Conservation (phyloP, 2,113 vertebrate genomes). For the Toxotes chatareus region DNA sequence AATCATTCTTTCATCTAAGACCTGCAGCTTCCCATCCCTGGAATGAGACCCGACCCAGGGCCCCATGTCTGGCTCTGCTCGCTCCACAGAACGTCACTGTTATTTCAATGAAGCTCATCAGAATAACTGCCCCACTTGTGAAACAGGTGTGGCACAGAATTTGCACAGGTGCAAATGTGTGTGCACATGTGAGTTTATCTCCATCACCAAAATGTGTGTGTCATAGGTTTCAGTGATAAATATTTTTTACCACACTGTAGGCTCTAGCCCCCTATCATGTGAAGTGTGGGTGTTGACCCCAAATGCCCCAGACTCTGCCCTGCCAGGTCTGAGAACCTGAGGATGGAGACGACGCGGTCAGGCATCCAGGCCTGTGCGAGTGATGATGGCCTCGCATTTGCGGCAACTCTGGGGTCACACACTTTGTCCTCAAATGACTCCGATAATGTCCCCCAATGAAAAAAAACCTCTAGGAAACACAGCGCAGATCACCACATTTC, state of each 20-base stretch:
- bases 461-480: conserved; percentile 38
- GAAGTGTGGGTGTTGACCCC: conserved; percentile 69
- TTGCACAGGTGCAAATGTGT: conserved; percentile 3
- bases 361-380: conserved; percentile 58
- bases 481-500: background rate
- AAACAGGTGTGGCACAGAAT: background rate
- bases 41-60: conserved; percentile 67
- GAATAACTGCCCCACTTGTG: conserved; percentile 6
- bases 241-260: conserved; percentile 26
- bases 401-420: conserved; percentile 36
- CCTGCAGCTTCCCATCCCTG: conserved; percentile 58
- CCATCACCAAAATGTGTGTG: conserved; percentile 26
- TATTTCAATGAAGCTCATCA: conserved; percentile 30
- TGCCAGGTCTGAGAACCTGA: conserved; percentile 74
- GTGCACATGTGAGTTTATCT: conserved; percentile 13
- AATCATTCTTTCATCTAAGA: conserved; percentile 58
- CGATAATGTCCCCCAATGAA: conserved; percentile 22
- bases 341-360: conserved; percentile 49
- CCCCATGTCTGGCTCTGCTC: conserved; percentile 59
- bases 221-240: conserved; percentile 31
- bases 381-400: conserved; percentile 68
- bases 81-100: background rate
- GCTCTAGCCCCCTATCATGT: conserved; percentile 35
- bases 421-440: conserved; percentile 43
- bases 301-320: conserved; percentile 66